A percentile compares a stretch with the other conserved stretches of the same genome.
Conservation (phyloP, 2,888 invertebrate species). For the Agapostemon virescens region DNA sequence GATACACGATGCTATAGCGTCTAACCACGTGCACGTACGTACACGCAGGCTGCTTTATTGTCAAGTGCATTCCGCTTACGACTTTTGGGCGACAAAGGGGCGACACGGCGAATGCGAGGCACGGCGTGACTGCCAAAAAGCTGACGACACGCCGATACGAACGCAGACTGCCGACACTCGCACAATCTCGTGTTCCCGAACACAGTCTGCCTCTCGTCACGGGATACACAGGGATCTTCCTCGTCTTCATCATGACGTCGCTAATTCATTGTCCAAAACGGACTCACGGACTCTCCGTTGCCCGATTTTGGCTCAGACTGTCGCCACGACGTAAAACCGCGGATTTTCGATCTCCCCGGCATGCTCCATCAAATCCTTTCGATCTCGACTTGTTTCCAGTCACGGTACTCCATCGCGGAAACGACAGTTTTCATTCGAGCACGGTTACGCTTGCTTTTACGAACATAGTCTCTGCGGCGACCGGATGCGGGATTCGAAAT, state of each 20-base stretch:
- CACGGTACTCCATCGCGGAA: constrained; percentile 14
- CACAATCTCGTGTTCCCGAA: constrained; percentile 55
- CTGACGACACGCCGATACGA: constrained; percentile 51
- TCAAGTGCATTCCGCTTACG: constrained; percentile 66
- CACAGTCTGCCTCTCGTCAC: constrained; percentile 52
- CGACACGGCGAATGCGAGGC: constrained; percentile 53
- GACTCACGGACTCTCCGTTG: constrained; percentile 40
- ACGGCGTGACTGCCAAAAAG: constrained; percentile 67
- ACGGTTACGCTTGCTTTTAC: constrained; percentile 4
- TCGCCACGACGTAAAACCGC: constrained; percentile 34
- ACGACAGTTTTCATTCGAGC: constrained; percentile 18
- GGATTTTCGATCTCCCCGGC: constrained; percentile 24
- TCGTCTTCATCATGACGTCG: constrained; percentile 58
- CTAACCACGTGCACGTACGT: constrained; percentile 45
- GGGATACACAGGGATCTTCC: constrained; percentile 53
- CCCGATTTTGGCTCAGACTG: constrained; percentile 50
- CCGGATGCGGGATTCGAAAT: background rate
- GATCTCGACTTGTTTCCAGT: background rate
- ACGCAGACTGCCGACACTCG: constrained; percentile 4
- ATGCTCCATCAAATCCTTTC: constrained; percentile 14
- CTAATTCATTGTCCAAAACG: constrained; percentile 62
- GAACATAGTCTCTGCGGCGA: background rate
- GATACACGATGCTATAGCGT: constrained; percentile 49
- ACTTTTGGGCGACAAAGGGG: constrained; percentile 60
- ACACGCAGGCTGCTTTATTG: constrained; percentile 60